A percentile compares a stretch with the other conserved stretches of the same genome.
phyloP scores from a whole-genome alignment of 2,797 vertebrate species.

The Gambusia yucatana region DNA sequence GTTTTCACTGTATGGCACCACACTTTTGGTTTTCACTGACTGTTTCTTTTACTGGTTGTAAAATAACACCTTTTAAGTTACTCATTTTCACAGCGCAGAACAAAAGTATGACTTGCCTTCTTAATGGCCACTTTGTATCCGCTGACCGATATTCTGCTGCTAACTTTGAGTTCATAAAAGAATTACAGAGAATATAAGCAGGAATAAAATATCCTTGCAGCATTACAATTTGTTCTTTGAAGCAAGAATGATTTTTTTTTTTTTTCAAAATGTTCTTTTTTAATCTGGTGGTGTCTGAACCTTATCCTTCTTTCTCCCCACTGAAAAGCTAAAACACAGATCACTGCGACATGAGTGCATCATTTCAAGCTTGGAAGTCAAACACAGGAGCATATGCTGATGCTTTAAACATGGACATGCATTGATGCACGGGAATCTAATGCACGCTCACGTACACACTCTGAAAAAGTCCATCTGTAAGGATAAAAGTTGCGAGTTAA shows the following conservation, averaged over 20 bases:
- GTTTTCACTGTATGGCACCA: conserved; percentile 13
- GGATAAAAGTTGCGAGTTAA: conserved; percentile 63
- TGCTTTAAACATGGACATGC: background rate
- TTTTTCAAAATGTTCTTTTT: background rate
- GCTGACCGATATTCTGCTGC: conserved; percentile 17
- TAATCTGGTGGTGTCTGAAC: background rate
- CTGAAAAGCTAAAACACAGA: background rate
- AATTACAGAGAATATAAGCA: conserved; percentile 10
- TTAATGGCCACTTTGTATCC: conserved; percentile 17
- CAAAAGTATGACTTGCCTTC: conserved; percentile 26
- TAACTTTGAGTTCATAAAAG: conserved; percentile 27
- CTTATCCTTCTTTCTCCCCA: background rate
- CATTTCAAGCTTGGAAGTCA: conserved; percentile 19
- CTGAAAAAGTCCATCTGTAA: conserved; percentile 10
- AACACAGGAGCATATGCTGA: conserved; percentile 7
- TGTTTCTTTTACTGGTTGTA: conserved; percentile 1
- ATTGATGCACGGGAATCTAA: background rate
- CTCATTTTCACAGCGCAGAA: conserved; percentile 14
- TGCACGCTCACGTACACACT: conserved; percentile 6
- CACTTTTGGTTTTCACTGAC: conserved; percentile 23
- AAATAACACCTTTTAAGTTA: conserved; percentile 32
- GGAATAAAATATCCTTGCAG: conserved; percentile 9
- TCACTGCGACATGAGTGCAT: conserved; percentile 29
- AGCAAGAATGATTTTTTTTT: background rate
- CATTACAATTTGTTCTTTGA: conserved; percentile 11